phyloP scores from a whole-genome alignment of 1,140 invertebrate species.

The Melipona quadrifasciata region DNA sequence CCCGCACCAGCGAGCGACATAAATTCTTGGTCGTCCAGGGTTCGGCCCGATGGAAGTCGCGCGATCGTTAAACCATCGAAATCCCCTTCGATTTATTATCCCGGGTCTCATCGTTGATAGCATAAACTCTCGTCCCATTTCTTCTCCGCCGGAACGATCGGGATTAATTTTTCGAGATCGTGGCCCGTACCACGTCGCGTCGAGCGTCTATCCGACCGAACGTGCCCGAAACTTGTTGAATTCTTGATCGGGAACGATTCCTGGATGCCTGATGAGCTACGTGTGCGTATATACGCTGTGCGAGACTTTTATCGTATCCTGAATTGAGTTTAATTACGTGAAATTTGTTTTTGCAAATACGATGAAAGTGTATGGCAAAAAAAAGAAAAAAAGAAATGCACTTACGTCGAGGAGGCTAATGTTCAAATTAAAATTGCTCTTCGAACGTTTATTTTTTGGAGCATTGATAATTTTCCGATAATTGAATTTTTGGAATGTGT shows the following conservation, averaged over 20 bases:
- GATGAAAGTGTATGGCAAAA: too few relatives aligned
- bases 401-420: too few relatives aligned
- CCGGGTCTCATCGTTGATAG: conserved; percentile 37
- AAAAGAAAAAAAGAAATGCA: too few relatives aligned
- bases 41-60: conserved; percentile 51
- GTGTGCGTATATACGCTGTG: not conserved
- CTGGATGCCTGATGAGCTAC: not conserved
- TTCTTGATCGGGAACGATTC: not conserved
- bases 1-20: conserved; percentile 50
- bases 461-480: too few relatives aligned
- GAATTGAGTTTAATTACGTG: not conserved
- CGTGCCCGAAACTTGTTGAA: conserved; percentile 4
- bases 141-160: not conserved
- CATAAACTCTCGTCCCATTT: conserved; percentile 52
- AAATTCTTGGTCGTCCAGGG: conserved; percentile 55
- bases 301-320: not conserved
- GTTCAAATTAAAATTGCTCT: too few relatives aligned
- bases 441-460: too few relatives aligned
- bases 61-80: conserved; percentile 66
- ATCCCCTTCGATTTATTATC: conserved; percentile 65
- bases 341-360: not conserved
- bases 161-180: conserved; percentile 28
- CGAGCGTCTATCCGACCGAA: not conserved
- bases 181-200: not conserved
- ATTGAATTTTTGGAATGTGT: too few relatives aligned